Conservation (phyloP, 2,113 vertebrate species). For the Phaethornis superciliosus region DNA sequence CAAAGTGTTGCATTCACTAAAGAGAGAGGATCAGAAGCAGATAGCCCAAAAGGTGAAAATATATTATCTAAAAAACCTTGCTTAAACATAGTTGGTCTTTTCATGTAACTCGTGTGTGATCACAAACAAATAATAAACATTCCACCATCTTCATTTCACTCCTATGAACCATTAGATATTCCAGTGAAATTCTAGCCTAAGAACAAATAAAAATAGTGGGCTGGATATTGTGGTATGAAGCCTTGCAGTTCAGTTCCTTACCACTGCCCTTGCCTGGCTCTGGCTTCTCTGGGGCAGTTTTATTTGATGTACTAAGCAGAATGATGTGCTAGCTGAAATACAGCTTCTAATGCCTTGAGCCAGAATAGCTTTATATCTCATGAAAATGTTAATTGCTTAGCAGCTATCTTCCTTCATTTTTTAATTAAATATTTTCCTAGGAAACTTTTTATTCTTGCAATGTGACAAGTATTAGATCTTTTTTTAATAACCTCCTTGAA, state of each 20-base stretch:
- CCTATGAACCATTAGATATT: background rate
- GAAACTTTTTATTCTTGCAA: background rate
- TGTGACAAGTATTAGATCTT: background rate
- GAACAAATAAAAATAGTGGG: background rate
- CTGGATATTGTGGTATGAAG: background rate
- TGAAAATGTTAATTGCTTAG: slow-evolving; percentile 30
- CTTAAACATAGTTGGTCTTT: background rate
- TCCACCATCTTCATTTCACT: background rate
- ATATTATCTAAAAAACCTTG: background rate
- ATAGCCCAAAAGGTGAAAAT: background rate
- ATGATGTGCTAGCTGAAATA: background rate
- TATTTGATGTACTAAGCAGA: background rate
- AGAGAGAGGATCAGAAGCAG: background rate
- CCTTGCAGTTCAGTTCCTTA: background rate
- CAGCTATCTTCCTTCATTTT: background rate
- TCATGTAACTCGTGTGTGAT: background rate
- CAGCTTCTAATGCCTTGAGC: background rate
- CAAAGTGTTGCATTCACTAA: background rate
- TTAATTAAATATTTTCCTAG: background rate
- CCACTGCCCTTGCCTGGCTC: background rate
- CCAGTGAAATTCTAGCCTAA: background rate
- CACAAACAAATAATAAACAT: background rate
- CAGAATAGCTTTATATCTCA: background rate
- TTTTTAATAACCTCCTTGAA: background rate
- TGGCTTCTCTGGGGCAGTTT: background rate